phyloP scores from a whole-genome alignment of 2,888 invertebrate genomes.

The Acanthoscelides obtectus region DNA sequence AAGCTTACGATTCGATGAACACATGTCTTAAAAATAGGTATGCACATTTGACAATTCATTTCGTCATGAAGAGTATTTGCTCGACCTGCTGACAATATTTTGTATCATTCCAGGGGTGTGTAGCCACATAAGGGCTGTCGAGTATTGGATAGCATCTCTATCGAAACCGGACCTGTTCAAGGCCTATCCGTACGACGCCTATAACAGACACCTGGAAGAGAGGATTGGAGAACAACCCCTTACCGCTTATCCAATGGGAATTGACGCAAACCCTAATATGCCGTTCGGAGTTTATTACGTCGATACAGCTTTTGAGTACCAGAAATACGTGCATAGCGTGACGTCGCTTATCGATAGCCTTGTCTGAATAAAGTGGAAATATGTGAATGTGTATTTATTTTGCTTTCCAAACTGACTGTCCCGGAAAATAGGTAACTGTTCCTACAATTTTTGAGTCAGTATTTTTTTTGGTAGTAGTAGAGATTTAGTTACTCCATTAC shows the following conservation, averaged over 20 bases:
- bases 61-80: no score
- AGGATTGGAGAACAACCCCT: conserved; percentile 8
- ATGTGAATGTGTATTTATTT: no score
- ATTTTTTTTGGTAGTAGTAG: no score
- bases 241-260: conserved; percentile 38
- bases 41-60: no score
- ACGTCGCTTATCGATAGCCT: background rate
- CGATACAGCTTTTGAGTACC: conserved; percentile 15
- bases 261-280: conserved; percentile 33
- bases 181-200: conserved; percentile 35
- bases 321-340: background rate
- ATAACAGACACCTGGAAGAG: conserved; percentile 33
- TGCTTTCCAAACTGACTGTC: no score
- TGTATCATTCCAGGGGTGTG: conserved; percentile 34
- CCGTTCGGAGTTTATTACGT: conserved; percentile 38
- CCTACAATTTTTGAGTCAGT: no score
- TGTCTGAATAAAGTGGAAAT: background rate
- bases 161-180: conserved; percentile 36
- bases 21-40: no score
- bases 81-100: no score
- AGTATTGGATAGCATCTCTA: conserved; percentile 40
- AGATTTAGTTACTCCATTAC: no score
- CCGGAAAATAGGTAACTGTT: no score
- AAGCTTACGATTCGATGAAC: no score
- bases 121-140: conserved; percentile 38